These are phyloP conservation scores for Tauraco hartlaubi DNA, from an alignment of 2,797 vertebrate genomes.

Conservation along the genomic window DNA sequence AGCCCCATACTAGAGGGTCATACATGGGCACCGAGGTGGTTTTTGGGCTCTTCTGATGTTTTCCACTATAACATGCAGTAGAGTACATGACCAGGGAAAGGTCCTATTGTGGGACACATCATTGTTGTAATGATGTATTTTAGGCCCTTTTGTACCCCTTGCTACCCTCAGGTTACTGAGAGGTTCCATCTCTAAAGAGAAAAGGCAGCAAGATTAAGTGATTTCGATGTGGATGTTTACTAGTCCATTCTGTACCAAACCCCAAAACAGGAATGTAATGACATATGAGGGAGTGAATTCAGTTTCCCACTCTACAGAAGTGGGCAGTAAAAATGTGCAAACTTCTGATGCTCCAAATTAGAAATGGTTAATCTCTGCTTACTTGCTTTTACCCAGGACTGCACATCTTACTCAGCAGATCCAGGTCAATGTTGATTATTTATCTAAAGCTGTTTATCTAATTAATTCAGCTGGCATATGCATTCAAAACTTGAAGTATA, in stretches of 20 bases:
- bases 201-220: neutral
- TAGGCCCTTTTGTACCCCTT: neutral
- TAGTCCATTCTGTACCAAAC: neutral
- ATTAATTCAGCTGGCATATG: neutral
- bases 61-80: neutral
- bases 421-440: neutral
- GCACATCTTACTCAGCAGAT: neutral
- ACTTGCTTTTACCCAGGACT: neutral
- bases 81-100: neutral
- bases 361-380: neutral
- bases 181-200: neutral
- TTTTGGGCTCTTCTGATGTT: neutral
- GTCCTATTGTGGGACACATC: neutral
- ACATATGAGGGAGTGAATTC: neutral
- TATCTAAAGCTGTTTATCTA: neutral
- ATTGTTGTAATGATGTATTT: neutral
- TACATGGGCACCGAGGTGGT: accelerated
- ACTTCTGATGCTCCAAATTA: neutral
- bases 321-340: neutral
- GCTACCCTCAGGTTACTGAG: neutral
- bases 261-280: neutral
- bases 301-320: neutral
- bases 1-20: neutral
- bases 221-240: neutral
- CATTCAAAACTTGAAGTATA: neutral